These are phyloP conservation scores for Pelmatolapia mariae DNA, from an alignment of 2,113 vertebrate genomes.

Conservation along the genomic window DNA sequence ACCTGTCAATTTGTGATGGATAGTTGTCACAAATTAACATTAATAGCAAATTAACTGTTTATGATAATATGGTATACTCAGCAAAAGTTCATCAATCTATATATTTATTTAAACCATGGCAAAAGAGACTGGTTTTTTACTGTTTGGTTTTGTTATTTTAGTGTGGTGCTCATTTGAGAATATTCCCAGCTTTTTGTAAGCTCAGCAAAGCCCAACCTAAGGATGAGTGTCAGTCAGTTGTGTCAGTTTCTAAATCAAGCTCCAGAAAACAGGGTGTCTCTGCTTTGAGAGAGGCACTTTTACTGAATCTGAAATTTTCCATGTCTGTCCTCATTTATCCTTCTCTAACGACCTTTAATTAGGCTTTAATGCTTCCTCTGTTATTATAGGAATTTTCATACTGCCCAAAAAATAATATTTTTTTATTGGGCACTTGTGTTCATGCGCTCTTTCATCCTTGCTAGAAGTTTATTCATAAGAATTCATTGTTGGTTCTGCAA, in stretches of 20 bases:
- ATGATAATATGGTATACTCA: fast-evolving
- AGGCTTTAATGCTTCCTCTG: not conserved
- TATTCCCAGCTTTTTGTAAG: not conserved
- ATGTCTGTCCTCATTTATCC: not conserved
- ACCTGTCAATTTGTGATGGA: not conserved
- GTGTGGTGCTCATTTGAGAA: not conserved
- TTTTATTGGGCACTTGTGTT: not conserved
- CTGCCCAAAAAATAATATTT: not conserved
- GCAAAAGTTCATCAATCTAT: fast-evolving
- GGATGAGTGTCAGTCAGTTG: not conserved
- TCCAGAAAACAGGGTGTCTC: not conserved
- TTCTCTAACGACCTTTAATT: not conserved
- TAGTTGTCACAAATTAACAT: not conserved
- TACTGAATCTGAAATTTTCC: not conserved
- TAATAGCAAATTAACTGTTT: not conserved
- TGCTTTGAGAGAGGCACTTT: not conserved
- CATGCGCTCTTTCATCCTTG: not conserved
- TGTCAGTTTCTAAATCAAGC: not conserved
- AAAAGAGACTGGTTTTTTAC: not conserved
- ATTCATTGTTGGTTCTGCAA: not conserved
- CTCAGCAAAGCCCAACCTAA: not conserved
- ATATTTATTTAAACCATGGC: not conserved
- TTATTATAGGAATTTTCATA: not conserved
- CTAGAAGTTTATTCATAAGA: not conserved
- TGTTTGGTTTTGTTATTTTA: not conserved